Percentiles rank a stretch among this genome's conserved stretches.
Conservation (phyloP, 2,888 invertebrate genomes). For the Vanessa cardui region DNA sequence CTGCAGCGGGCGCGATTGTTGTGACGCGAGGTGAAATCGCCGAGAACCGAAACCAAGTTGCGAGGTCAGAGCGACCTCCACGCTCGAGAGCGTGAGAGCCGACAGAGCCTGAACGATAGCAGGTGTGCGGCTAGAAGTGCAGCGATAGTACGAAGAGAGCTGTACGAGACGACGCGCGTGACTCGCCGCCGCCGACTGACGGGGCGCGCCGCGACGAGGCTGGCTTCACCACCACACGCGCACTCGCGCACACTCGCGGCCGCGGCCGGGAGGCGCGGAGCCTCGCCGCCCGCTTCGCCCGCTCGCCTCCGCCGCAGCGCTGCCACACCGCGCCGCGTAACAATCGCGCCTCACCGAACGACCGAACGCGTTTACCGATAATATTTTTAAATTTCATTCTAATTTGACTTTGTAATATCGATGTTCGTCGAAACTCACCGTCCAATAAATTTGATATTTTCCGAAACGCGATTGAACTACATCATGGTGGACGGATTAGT, state of each 20-base stretch:
- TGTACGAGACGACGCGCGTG: constrained; percentile 78
- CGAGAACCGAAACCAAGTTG: constrained; percentile 60
- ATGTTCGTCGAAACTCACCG: constrained; percentile 60
- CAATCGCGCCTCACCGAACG: constrained; percentile 53
- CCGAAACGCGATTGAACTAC: constrained; percentile 57
- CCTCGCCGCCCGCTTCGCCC: constrained; percentile 54
- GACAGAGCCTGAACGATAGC: constrained; percentile 69
- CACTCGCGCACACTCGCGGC: constrained; percentile 74
- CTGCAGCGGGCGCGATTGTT: constrained; percentile 53
- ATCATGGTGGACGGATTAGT: constrained; percentile 62
- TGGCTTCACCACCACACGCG: constrained; percentile 63
- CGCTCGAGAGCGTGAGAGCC: constrained; percentile 77
- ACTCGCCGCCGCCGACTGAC: constrained; percentile 81
- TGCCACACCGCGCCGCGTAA: constrained; percentile 49
- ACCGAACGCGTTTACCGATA: constrained; percentile 58
- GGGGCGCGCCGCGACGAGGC: constrained; percentile 76
- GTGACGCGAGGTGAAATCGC: constrained; percentile 59
- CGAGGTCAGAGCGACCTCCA: constrained; percentile 71
- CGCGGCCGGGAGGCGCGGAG: constrained; percentile 46
- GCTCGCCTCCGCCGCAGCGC: constrained; percentile 49
- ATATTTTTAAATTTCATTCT: constrained; percentile 76
- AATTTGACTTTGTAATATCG: constrained; percentile 80
- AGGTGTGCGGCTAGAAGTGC: constrained; percentile 66
- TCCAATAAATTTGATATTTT: constrained; percentile 67
- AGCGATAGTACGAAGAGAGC: constrained; percentile 59